Evolutionary conservation across 2,888 invertebrate genomes (phyloP), one percentile per base, ranked within the genome.

Genomic region (Theodoxus fluviatilis): DNA sequence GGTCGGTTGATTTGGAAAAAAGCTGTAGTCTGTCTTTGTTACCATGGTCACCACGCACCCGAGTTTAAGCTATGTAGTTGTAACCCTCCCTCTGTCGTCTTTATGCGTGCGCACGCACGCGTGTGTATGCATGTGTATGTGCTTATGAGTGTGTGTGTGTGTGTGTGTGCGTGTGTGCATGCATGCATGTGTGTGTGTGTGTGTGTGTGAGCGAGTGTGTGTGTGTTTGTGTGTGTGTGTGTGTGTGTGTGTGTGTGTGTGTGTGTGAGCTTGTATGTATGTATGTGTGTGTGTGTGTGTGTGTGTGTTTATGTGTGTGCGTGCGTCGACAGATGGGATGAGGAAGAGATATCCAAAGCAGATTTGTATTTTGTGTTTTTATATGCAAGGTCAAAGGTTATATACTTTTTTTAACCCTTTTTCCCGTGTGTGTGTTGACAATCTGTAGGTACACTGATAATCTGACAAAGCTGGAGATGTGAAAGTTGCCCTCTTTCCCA

Each of bases 211-310:
- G n/a, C n/a, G n/a, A n/a, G n/a, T n/a, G 7, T 43, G 15, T 7
- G 9, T 7, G 9, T 7, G 7, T 7, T 15, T 12, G 15, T 43
- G 43, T 43, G 9, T 7, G 43, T 43, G 15, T 7, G 43, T 12
- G 15, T 12, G 43, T 59, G 59, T 59, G 59, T 59, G 59, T 59
- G 59, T 59, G 59, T 59, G 59, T 59, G 59, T 33, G 35, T 33
- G 35, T 59, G 33, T 12, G 57, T 25, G 12, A 31, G 12, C 31
- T 25, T 12, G 28, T 57, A 6, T 12, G 59, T 59, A 35, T 59
- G 59, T 59, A 35, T 59, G 59, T 59, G 59, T 59, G 59, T 59
- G 59, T 59, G 59, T 59, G 57, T 57, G 25, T 57, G 22, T 57
- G 57, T 25, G 25, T 25, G 57, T 37, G 22, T 57, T 28, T 25